A percentile compares a stretch with the other conserved stretches of the same genome.
Conservation (phyloP, 2,888 invertebrate genomes). For the Idaea dimidiata region DNA sequence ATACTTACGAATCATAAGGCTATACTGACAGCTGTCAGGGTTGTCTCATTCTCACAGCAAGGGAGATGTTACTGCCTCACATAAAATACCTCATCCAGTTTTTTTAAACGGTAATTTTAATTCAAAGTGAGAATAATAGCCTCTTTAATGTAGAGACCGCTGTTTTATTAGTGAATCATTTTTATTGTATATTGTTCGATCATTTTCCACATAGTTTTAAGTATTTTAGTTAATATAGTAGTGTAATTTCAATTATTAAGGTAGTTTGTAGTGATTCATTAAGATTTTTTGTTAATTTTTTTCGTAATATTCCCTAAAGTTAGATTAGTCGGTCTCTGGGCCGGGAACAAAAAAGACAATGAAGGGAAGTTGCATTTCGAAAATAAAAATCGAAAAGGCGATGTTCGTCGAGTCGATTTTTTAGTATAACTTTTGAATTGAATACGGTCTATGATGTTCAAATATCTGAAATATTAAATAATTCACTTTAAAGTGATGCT, state of each 20-base stretch:
- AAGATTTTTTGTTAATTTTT: slow-evolving; percentile 79
- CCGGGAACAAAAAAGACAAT: slow-evolving; percentile 76
- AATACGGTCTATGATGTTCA: background rate
- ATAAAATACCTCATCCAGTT: slow-evolving; percentile 56
- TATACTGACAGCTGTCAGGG: slow-evolving; percentile 5
- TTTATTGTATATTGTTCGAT: slow-evolving; percentile 80
- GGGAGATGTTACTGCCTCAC: slow-evolving; percentile 42
- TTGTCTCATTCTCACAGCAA: slow-evolving; percentile 33
- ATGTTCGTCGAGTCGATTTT: background rate
- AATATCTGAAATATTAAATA: background rate
- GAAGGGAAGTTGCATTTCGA: slow-evolving; percentile 73
- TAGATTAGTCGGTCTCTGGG: slow-evolving; percentile 70
- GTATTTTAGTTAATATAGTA: slow-evolving; percentile 74
- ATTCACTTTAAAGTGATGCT: background rate
- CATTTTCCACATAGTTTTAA: slow-evolving; percentile 78
- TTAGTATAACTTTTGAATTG: background rate
- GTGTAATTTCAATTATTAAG: slow-evolving; percentile 74
- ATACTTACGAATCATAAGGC: slow-evolving; percentile 5
- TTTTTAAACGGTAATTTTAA: slow-evolving; percentile 31
- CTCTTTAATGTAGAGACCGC: slow-evolving; percentile 50
- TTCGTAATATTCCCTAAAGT: slow-evolving; percentile 71
- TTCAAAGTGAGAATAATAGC: slow-evolving; percentile 33
- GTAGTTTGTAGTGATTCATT: slow-evolving; percentile 76
- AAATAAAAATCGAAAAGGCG: slow-evolving; percentile 14
- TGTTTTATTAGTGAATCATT: slow-evolving; percentile 77